Conservation (phyloP, 2,888 invertebrate species). For the Melinaea menophilus region DNA sequence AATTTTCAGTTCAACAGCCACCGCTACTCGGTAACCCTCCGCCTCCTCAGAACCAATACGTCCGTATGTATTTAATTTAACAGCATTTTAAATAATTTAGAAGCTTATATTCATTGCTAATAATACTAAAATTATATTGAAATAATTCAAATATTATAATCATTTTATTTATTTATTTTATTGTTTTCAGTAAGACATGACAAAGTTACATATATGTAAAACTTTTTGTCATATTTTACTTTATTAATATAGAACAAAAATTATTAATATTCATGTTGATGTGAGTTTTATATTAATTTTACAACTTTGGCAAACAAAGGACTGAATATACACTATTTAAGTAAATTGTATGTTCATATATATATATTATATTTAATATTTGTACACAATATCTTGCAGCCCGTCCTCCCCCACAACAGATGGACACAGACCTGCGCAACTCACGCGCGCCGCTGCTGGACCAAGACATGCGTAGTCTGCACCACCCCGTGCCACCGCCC, state of each 20-base stretch:
- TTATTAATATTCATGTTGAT: no score
- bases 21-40: conserved; percentile 59
- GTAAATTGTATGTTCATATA: neutral
- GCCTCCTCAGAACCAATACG: conserved; percentile 58
- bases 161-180: no score
- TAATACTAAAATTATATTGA: no score
- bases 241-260: no score
- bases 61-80: conserved; percentile 46
- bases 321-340: neutral
- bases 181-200: no score
- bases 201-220: no score
- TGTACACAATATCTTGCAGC: conserved; percentile 10
- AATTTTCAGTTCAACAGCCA: conserved; percentile 48
- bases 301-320: no score
- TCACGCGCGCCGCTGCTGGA: conserved; percentile 73
- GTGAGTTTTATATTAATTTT: no score
- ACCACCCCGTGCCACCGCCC: conserved; percentile 59
- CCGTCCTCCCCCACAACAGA: conserved; percentile 29
- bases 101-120: no score
- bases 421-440: conserved; percentile 62
- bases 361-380: conserved; percentile 7
- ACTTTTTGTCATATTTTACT: no score
- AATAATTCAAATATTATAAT: no score
- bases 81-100: neutral
- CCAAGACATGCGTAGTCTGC: conserved; percentile 86